Evolutionary conservation across 2,888 invertebrate genomes (phyloP).

Genomic region (Yponomeuta evonymella): DNA sequence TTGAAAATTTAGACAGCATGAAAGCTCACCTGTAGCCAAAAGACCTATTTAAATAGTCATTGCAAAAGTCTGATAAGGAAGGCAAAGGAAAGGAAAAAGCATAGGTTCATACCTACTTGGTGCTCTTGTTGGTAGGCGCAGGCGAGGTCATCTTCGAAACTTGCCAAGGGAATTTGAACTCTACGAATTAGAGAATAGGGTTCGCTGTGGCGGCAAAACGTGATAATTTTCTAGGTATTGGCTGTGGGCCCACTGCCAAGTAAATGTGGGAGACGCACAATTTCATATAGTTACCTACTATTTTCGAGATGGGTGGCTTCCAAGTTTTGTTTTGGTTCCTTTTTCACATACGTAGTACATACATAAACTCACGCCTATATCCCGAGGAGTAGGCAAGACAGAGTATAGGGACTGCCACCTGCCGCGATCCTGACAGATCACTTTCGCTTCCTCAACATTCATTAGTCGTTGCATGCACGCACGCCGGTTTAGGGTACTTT

Average conservation of each 20-base stretch:
- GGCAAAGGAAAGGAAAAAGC: background rate
- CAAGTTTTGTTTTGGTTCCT: background rate
- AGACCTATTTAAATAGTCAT: background rate
- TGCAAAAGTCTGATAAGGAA: background rate
- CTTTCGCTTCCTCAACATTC: too few relatives aligned
- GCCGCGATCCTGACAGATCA: too few relatives aligned
- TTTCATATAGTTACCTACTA: background rate
- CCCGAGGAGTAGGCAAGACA: too few relatives aligned
- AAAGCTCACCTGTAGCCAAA: background rate
- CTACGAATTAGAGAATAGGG: background rate
- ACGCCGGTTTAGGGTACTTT: too few relatives aligned
- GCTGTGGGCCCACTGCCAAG: background rate
- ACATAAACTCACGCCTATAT: too few relatives aligned
- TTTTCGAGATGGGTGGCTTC: background rate
- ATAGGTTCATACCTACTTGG: background rate
- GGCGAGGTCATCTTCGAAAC: background rate
- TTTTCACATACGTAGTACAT: background rate
- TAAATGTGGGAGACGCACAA: background rate
- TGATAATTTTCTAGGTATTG: background rate
- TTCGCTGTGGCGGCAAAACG: background rate
- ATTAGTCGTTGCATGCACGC: too few relatives aligned
- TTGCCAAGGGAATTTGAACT: background rate
- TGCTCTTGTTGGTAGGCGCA: background rate
- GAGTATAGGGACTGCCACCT: too few relatives aligned
- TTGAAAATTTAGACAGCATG: too few relatives aligned